Base-by-base conservation (phyloP, 2,888 invertebrate species). In the Cephus runcator region DNA sequence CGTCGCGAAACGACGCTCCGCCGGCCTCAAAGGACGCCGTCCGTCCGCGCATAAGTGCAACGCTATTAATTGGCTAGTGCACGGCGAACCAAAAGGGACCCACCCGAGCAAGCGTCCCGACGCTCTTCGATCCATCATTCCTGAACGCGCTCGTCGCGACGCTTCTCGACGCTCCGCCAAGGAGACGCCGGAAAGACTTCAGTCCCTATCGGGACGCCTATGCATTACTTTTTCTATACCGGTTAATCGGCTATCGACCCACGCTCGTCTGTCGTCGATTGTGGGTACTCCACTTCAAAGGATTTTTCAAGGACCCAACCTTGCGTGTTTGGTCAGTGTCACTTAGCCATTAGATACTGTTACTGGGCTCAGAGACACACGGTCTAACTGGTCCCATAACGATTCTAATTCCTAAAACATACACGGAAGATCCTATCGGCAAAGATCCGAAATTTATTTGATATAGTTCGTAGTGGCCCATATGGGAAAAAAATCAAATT, bases 1-100 rank as follows among this genome's bases (percentile, higher is more conserved):
- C 88, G 87, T 89, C 89, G 87, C 89, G 82, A 86, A 87, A 85
- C 85, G 85, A 83, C 83, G 84, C 84, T 83, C 82, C 81, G 73
- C 77, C 75, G 75, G 79, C 12, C 83, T 86, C 85, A 85, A 86
- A 86, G 84, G 83, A 74, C 74, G 81, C 81, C 81, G 81, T 79
- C 81, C 75, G 82, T 79, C 80, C 71, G 56, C 81, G 36, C 73
- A 76, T 82, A 81, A 83, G 81, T 81, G 82, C 82, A 79, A 77
- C 77, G 74, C 81, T 80, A 83, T 84, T 85, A 86, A 86, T 85
- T 86, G 84, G 81, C 56, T 56, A 23, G 56, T 56, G 56, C 56
- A 56, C 56, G 23, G 56, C 23, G 23, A 56, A 56, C 23, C 9
- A 23, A 56, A 9, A 56, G 56, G 23, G 23, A 56, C 23, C 23